Conservation (phyloP, 2,888 invertebrate genomes). For the Athalia cordata region DNA sequence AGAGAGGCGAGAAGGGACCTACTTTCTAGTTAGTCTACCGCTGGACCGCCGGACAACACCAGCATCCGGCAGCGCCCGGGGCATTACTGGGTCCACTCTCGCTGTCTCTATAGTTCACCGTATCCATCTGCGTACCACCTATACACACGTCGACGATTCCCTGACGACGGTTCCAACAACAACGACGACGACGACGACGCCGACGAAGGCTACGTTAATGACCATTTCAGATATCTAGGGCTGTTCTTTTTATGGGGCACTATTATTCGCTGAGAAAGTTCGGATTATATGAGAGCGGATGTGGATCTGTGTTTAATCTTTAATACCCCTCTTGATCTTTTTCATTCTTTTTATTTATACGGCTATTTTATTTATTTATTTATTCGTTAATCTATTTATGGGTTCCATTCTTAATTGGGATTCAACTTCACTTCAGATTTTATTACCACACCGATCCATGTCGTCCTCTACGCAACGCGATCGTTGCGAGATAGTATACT, state of each 20-base stretch:
- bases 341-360: conserved; percentile 9
- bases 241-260: conserved; percentile 23
- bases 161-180: conserved; percentile 8
- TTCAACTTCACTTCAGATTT: conserved; percentile 32
- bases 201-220: background rate
- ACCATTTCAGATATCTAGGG: conserved; percentile 21
- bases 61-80: conserved; percentile 67
- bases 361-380: conserved; percentile 36
- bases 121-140: conserved; percentile 10
- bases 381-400: conserved; percentile 13
- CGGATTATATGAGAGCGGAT: conserved; percentile 25
- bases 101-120: conserved; percentile 53
- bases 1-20: conserved; percentile 59
- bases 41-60: conserved; percentile 50
- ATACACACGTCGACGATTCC: conserved; percentile 27
- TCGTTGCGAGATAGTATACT: conserved; percentile 13
- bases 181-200: background rate
- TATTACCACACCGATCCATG: conserved; percentile 30
- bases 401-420: conserved; percentile 35
- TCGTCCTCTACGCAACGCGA: background rate
- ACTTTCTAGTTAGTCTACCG: conserved; percentile 69
- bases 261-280: conserved; percentile 31
- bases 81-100: conserved; percentile 63
- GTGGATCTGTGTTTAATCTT: background rate
- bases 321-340: background rate